Evolutionary conservation across 2,888 invertebrate genomes (phyloP).

Genomic region (Phengaris arion): DNA sequence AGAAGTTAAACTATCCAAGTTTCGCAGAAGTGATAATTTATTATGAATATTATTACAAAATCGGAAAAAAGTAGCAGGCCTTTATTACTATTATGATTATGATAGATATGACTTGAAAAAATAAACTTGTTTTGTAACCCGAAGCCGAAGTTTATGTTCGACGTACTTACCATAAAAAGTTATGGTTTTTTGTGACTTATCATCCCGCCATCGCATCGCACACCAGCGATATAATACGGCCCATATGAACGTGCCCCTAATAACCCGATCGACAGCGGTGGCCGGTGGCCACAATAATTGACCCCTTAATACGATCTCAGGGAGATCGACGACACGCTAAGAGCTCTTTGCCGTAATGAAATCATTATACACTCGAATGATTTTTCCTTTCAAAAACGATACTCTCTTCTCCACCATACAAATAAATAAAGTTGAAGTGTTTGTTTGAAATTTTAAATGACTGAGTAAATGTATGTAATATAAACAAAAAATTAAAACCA

Average conservation of each 20-base stretch:
- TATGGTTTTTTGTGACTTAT: not conserved
- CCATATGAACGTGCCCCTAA: too few species aligned
- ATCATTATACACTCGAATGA: not conserved
- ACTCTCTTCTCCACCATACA: not conserved
- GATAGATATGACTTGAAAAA: not conserved
- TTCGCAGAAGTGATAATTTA: too few species aligned
- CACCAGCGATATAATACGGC: not conserved
- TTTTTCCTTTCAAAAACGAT: not conserved
- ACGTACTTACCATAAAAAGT: not conserved
- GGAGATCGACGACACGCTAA: conserved; percentile 15
- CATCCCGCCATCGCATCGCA: too few species aligned
- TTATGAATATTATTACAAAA: too few species aligned
- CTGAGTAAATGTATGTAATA: too few species aligned
- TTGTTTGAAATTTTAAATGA: too few species aligned
- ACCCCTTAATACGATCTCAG: conserved; percentile 15
- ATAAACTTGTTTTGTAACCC: not conserved
- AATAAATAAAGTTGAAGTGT: too few species aligned
- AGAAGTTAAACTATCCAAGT: too few species aligned
- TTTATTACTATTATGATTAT: too few species aligned
- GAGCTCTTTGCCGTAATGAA: conserved; percentile 8
- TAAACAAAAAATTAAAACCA: too few species aligned
- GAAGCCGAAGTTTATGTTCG: not conserved
- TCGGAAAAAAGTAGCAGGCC: too few species aligned
- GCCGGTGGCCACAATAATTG: conserved; percentile 17
- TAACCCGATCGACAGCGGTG: not conserved